Conservation (phyloP, 1,140 invertebrate genomes). For the Tetragnatha versicolor region DNA sequence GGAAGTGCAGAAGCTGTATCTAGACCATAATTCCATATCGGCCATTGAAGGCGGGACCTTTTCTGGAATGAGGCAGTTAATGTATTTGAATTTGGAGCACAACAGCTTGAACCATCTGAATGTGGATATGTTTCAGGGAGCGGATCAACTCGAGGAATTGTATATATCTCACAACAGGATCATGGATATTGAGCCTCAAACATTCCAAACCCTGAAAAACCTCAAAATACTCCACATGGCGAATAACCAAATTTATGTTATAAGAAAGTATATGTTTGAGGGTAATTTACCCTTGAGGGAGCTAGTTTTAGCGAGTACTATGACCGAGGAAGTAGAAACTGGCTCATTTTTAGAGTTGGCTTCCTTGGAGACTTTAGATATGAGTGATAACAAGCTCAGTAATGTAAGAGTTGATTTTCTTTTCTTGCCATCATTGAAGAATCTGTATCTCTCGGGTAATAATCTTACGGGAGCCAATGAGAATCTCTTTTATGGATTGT, state of each 20-base stretch:
- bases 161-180: slow-evolving; percentile 70
- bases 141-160: slow-evolving; percentile 74
- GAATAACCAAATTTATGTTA: slow-evolving; percentile 67
- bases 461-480: slow-evolving; percentile 56
- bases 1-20: slow-evolving; percentile 78
- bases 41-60: slow-evolving; percentile 82
- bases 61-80: slow-evolving; percentile 75
- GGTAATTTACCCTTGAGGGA: slow-evolving; percentile 69
- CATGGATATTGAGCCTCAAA: slow-evolving; percentile 68
- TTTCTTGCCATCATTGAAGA: slow-evolving; percentile 55
- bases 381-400: slow-evolving; percentile 75
- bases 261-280: slow-evolving; percentile 68
- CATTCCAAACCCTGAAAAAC: slow-evolving; percentile 70
- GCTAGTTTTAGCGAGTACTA: slow-evolving; percentile 71
- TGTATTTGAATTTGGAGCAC: slow-evolving; percentile 68
- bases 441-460: slow-evolving; percentile 75
- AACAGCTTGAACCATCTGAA: slow-evolving; percentile 62
- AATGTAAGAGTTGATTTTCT: slow-evolving; percentile 55
- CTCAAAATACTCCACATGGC: slow-evolving; percentile 72
- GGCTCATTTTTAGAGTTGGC: slow-evolving; percentile 73
- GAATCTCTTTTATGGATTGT: slow-evolving; percentile 58
- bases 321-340: slow-evolving; percentile 70
- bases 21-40: slow-evolving; percentile 82
- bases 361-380: slow-evolving; percentile 74
- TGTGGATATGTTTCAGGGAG: slow-evolving; percentile 69